phyloP scores from a whole-genome alignment of 2,113 vertebrate genomes.

The Butorides virescens region DNA sequence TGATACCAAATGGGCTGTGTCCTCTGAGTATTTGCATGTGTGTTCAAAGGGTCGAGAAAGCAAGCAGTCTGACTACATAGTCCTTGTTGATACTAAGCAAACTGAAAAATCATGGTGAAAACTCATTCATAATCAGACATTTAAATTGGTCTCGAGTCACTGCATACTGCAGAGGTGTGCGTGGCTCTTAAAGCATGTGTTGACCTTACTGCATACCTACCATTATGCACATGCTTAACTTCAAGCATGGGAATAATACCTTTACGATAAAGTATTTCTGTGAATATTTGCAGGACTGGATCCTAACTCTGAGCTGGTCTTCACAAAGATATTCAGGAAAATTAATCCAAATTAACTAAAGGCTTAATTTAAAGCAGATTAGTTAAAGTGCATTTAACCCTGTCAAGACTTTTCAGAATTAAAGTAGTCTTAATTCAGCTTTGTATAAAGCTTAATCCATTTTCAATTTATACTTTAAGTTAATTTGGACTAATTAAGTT shows the following conservation, averaged over 20 bases:
- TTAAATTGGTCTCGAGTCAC: neutral
- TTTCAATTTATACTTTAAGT: conserved; percentile 46
- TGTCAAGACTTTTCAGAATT: conserved; percentile 45
- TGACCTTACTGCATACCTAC: neutral
- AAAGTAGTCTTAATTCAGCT: conserved; percentile 39
- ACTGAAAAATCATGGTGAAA: neutral
- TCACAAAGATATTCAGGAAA: conserved; percentile 28
- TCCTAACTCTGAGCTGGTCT: conserved; percentile 6
- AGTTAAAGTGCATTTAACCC: conserved; percentile 59
- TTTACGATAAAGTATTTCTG: neutral
- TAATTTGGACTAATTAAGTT: conserved; percentile 52
- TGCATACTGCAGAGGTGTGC: neutral
- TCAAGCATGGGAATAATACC: neutral
- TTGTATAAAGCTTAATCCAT: conserved; percentile 49
- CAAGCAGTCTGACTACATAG: neutral
- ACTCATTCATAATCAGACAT: neutral
- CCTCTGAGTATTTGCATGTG: neutral
- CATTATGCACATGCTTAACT: neutral
- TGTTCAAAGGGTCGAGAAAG: neutral
- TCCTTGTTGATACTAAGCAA: neutral
- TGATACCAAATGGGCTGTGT: neutral
- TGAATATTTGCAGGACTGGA: neutral
- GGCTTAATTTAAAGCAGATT: conserved; percentile 65
- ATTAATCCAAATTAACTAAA: conserved; percentile 62
- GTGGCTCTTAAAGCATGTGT: neutral